phyloP scores from a whole-genome alignment of 2,888 invertebrate species.

The Morinoia aosen region DNA sequence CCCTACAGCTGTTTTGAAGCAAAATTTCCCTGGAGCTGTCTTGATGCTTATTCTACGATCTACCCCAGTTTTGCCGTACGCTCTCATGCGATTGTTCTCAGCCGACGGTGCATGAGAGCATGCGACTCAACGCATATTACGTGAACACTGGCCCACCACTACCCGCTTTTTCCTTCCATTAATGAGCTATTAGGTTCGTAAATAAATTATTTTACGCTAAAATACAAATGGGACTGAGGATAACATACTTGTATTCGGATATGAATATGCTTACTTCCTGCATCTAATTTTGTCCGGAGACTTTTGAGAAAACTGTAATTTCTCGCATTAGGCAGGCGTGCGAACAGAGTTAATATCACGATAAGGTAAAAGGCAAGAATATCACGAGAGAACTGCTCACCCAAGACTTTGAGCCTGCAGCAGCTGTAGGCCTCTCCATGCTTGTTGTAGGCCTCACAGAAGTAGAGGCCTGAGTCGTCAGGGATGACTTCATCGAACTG shows the following conservation, averaged over 20 bases:
- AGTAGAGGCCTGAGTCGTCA: constrained; percentile 80
- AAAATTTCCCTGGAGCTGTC: not conserved
- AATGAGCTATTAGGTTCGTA: too few relatives aligned
- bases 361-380: not conserved
- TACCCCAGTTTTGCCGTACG: not conserved
- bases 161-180: not conserved
- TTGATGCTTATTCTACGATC: not conserved
- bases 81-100: not conserved
- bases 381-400: constrained; percentile 70
- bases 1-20: not conserved
- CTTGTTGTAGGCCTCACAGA: constrained; percentile 78
- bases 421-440: constrained; percentile 77
- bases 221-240: too few relatives aligned
- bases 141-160: not conserved
- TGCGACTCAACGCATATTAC: not conserved
- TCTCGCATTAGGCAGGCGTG: not conserved
- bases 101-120: not conserved
- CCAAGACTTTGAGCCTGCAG: constrained; percentile 74
- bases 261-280: too few relatives aligned
- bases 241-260: too few relatives aligned
- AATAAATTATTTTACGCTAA: too few relatives aligned
- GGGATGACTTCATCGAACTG: constrained; percentile 68
- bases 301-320: not conserved
- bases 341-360: not conserved
- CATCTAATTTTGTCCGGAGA: too few relatives aligned